phyloP scores from a whole-genome alignment of 2,888 invertebrate genomes.

The Caenorhabditis sp. region DNA sequence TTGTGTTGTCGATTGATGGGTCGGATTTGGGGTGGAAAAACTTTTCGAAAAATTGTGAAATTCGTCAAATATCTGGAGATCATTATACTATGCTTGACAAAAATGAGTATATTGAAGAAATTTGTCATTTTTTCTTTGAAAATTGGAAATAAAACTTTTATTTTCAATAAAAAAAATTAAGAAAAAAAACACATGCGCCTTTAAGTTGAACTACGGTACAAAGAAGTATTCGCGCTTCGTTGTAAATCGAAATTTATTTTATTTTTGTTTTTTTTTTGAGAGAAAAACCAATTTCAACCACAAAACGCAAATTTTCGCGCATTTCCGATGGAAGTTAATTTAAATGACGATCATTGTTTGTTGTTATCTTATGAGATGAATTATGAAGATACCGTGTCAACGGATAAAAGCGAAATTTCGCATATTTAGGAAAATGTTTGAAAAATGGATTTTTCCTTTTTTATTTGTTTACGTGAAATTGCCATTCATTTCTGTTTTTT shows the following conservation, averaged over 20 bases:
- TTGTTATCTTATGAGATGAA: slow-evolving; percentile 5
- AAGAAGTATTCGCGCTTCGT: too few relatives aligned
- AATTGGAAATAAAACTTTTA: background rate
- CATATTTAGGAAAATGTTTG: background rate
- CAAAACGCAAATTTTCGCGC: background rate
- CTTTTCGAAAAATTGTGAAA: slow-evolving; percentile 6
- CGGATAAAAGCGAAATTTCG: background rate
- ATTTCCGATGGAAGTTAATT: background rate
- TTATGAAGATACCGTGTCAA: slow-evolving; percentile 3
- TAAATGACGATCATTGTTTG: slow-evolving; percentile 1
- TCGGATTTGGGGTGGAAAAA: slow-evolving; percentile 49
- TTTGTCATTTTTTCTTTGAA: slow-evolving; percentile 2
- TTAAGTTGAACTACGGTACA: too few relatives aligned
- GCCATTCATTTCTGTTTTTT: background rate
- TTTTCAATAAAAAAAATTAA: background rate
- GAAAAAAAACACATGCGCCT: too few relatives aligned
- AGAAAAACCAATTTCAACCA: background rate
- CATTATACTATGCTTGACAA: slow-evolving; percentile 35
- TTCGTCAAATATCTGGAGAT: slow-evolving; percentile 21
- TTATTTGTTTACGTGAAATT: background rate
- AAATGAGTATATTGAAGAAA: background rate
- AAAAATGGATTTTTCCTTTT: background rate
- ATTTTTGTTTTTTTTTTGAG: too few relatives aligned
- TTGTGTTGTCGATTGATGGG: slow-evolving; percentile 44
- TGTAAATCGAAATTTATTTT: too few relatives aligned